Base-by-base conservation (phyloP, 2,113 vertebrate genomes). In the Maccullochella peelii region DNA sequence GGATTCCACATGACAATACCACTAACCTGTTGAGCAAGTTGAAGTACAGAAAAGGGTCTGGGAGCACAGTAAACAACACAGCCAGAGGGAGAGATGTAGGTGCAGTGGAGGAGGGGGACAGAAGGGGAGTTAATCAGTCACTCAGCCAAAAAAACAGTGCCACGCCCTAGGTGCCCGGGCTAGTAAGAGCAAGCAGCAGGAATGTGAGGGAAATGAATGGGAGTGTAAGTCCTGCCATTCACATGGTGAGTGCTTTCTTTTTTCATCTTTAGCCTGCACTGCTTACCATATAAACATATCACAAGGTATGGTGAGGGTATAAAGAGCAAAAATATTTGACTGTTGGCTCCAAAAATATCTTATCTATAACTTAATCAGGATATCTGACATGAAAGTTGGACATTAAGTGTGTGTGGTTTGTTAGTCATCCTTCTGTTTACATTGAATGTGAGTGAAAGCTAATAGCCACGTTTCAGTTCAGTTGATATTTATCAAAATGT, bases 151-250 rank as follows among this genome's bases (percentile, higher is more conserved):
- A 89, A 93, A 88, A 36, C 86, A 87, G 85, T 90, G 92, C 94
- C 94, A 93, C 95, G 88, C 94, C 94, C 92, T 90, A 92, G 91
- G 92, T 95, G 89, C 92, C 91, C 92, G 86, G 92, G 86, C 93
- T 93, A 94, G 94, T 94, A 91, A 89, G 90, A 93, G 92, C 92
- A 94, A 92, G 92, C 92, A 93, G 82, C 92, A 94, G 93, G 93
- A 95, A 95, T 95, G 90, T 93, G 90, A 91, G 89, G 71, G 88
- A 90, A 94, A 93, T 95, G 92, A 95, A 95, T 95, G 93, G 92
- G 89, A 94, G 89, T 90, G 88, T 93, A 93, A 94, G 93, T 92
- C 90, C 87, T 92, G 91, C 85, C 94, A 94, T 91, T 95, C 91
- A 94, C 89, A 92, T 91, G 92, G 94, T 94, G 92, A 92, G 93